Percentiles rank a stretch among this genome's conserved stretches.
Conservation (phyloP, 1,140 invertebrate genomes). For the Brachionus plicatilis region DNA sequence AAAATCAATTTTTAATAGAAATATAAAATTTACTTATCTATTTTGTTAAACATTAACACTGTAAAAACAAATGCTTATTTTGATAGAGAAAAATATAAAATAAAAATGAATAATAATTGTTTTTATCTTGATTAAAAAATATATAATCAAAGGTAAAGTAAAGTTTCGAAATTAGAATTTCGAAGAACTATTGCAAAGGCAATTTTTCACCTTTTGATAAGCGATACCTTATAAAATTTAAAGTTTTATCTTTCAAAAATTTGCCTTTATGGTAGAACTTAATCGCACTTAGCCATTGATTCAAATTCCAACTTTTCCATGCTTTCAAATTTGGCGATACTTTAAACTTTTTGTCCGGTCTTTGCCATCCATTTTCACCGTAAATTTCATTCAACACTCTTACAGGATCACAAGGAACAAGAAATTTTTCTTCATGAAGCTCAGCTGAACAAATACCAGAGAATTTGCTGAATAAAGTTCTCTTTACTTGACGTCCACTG, state of each 20-base stretch:
- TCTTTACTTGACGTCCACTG: neutral
- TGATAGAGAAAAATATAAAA: no score
- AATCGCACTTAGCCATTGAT: neutral
- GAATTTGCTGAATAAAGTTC: neutral
- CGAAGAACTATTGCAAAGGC: no score
- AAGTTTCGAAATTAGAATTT: no score
- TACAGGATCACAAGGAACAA: neutral
- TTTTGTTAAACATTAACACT: no score
- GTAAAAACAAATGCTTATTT: no score
- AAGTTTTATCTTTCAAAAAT: neutral
- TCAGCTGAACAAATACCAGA: neutral
- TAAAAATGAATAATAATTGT: no score
- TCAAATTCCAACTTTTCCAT: neutral
- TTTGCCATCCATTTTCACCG: neutral
- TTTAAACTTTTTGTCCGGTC: neutral
- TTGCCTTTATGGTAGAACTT: neutral
- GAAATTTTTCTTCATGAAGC: neutral
- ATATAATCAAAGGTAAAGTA: no score
- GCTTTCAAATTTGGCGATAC: neutral
- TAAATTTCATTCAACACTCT: neutral
- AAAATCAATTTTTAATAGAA: no score
- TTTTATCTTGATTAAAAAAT: no score
- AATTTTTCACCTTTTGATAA: neutral
- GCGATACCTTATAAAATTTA: neutral
- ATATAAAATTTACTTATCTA: no score